Percentiles rank a stretch among this genome's conserved stretches.
phyloP scores from a whole-genome alignment of 2,888 invertebrate species.

The Dolomedes plantarius region DNA sequence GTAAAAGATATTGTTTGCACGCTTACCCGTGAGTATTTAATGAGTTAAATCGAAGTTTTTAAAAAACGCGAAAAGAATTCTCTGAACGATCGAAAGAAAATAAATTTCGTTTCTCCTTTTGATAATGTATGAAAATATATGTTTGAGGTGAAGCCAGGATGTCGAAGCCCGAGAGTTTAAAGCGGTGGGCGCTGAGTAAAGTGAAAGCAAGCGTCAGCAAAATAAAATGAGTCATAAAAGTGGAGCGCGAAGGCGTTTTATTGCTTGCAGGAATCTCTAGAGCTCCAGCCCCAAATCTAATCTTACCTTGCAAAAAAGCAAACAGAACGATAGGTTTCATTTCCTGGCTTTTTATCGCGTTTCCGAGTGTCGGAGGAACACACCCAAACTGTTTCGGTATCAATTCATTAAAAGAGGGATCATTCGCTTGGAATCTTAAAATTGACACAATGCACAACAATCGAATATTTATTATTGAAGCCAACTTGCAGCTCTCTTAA shows the following conservation, averaged over 20 bases:
- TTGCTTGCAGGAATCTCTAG: conserved; percentile 14
- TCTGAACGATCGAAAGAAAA: too few relatives aligned
- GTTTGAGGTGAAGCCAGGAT: background rate
- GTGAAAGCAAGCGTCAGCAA: background rate
- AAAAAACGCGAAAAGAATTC: too few relatives aligned
- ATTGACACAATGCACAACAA: background rate
- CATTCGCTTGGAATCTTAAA: too few relatives aligned
- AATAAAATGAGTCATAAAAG: conserved; percentile 31
- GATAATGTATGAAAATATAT: conserved; percentile 14
- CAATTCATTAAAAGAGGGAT: too few relatives aligned
- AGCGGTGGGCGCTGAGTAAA: conserved; percentile 7
- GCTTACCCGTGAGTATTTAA: too few relatives aligned
- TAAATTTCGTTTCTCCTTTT: too few relatives aligned
- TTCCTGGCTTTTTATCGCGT: background rate
- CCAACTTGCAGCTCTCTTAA: too few relatives aligned
- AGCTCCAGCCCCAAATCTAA: conserved; percentile 16
- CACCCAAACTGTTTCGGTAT: too few relatives aligned
- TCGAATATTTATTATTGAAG: background rate
- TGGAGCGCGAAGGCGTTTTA: conserved; percentile 13
- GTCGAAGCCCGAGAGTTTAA: background rate
- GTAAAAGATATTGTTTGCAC: too few relatives aligned
- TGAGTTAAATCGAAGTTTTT: too few relatives aligned
- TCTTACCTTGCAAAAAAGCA: conserved; percentile 13
- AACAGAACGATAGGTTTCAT: background rate
- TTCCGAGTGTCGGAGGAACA: background rate